Evolutionary conservation across 2,113 vertebrate genomes (phyloP), one percentile per base, ranked within the genome.

Genomic region (Dasyurus viverrinus): DNA sequence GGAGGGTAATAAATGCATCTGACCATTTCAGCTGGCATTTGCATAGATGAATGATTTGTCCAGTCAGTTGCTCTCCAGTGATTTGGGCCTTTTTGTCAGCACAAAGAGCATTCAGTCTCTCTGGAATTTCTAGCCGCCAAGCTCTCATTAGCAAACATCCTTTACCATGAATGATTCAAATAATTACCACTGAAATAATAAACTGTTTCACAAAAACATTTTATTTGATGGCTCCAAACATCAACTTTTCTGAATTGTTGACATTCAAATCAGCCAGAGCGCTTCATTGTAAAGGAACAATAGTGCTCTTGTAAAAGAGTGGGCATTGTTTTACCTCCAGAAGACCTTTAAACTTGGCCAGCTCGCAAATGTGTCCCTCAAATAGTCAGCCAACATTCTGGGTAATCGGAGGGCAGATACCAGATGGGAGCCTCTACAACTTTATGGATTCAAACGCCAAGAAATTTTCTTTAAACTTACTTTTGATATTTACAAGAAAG

Each of bases 31-130:
- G 99, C 99, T 99, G 99, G 99, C 99, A 99, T 99, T 99, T 99
- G 98, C 99, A 99, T 99, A 99, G 99, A 99, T 99, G 99, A 99
- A 99, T 99, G 99, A 99, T 99, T 99, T 99, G 99, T 99, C 99
- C 99, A 98, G 98, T 99, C 99, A 98, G 98, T 99, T 16, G 97
- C 98, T 99, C 99, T 99, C 99, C 98, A 98, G 99, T 98, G 99
- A 98, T 99, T 98, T 98, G 98, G 99, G 98, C 98, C 98, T 99
- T 98, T 99, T 99, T 99, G 99, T 99, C 99, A 99, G 98, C 99
- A 99, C 98, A 99, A 99, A 99, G 99, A 99, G 99, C 99, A 98
- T 97, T 98, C 98, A 98, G 98, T 99, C 99, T 99, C 99, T 95
- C 98, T 98, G 99, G 99, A 99, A 98, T 99, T 98, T 98, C 97